Evolutionary conservation across 30 jellyfish, hydroid and myxozoan genomes (phyloP).

Genomic region (Rhopilema esculentum): DNA sequence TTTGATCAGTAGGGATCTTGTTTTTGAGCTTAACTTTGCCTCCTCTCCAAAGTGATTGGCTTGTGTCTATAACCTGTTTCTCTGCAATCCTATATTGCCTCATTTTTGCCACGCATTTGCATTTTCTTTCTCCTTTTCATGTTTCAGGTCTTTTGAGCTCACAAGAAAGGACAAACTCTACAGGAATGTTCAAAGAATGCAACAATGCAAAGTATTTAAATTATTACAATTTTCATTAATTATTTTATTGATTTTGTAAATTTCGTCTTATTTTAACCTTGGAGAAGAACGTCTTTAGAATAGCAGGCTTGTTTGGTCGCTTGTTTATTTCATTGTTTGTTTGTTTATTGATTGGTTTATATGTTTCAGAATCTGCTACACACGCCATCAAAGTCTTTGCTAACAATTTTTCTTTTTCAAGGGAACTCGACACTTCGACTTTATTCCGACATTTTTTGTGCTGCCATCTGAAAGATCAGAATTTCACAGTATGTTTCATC

Average conservation of each 20-base stretch:
- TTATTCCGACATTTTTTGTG: slow-evolving; percentile 77
- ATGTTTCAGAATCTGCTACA: too few relatives aligned
- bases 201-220: slow-evolving; percentile 75
- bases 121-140: too few relatives aligned
- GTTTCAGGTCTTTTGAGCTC: slow-evolving; percentile 87
- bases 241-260: not conserved
- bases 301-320: too few relatives aligned
- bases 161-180: slow-evolving; percentile 89
- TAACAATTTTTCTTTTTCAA: slow-evolving; percentile 7
- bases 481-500: slow-evolving; percentile 66
- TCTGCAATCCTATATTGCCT: too few relatives aligned
- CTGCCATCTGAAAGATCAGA: slow-evolving; percentile 87
- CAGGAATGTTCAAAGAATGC: slow-evolving; percentile 89
- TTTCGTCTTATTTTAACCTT: too few relatives aligned
- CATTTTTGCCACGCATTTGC: not conserved
- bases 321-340: too few relatives aligned
- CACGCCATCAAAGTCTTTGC: not conserved
- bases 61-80: too few relatives aligned
- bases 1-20: too few relatives aligned
- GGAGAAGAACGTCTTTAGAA: too few relatives aligned
- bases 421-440: slow-evolving; percentile 87
- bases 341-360: too few relatives aligned
- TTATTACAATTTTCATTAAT: not conserved
- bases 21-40: too few relatives aligned
- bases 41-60: too few relatives aligned